A percentile compares a stretch with the other conserved stretches of the same genome.
Conservation (phyloP, 2,113 vertebrate genomes). For the Oreochromis spilurus region DNA sequence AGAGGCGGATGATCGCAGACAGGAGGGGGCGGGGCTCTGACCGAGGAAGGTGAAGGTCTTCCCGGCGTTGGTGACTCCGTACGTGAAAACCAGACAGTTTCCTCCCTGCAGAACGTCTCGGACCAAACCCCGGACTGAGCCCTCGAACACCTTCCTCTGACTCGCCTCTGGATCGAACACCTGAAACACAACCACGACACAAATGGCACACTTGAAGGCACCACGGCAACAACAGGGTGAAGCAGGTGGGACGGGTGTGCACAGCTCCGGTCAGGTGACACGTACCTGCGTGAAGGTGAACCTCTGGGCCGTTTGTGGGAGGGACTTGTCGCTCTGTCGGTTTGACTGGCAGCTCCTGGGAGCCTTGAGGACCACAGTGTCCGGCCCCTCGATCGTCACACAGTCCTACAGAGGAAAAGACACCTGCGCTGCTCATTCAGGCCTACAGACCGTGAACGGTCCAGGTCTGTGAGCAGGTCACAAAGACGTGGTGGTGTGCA, state of each 20-base stretch:
- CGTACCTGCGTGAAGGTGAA: slow-evolving; percentile 88
- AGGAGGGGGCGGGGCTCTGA: slow-evolving; percentile 35
- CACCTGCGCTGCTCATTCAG: background rate
- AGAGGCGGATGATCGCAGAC: too few species aligned
- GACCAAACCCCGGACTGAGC: slow-evolving; percentile 78
- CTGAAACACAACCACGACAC: slow-evolving; percentile 49
- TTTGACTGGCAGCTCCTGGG: slow-evolving; percentile 70
- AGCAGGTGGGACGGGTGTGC: background rate
- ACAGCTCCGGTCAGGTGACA: background rate
- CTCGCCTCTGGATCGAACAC: slow-evolving; percentile 86
- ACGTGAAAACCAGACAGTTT: slow-evolving; percentile 90
- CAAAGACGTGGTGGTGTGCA: background rate
- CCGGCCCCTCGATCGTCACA: slow-evolving; percentile 76
- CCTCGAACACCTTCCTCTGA: slow-evolving; percentile 87
- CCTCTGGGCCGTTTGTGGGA: slow-evolving; percentile 78
- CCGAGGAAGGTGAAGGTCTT: slow-evolving; percentile 95
- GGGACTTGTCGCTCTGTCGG: slow-evolving; percentile 77
- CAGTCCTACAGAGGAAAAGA: slow-evolving; percentile 73
- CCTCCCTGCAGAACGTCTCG: slow-evolving; percentile 83
- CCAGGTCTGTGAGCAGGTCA: background rate
- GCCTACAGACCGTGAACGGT: background rate
- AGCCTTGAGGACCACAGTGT: slow-evolving; percentile 79
- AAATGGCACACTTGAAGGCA: background rate
- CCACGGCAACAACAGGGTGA: background rate
- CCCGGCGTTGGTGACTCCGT: slow-evolving; percentile 92